These are phyloP conservation scores for Caenorhabditis sp. DNA, from an alignment of 2,888 invertebrate species.

Conservation along the genomic window DNA sequence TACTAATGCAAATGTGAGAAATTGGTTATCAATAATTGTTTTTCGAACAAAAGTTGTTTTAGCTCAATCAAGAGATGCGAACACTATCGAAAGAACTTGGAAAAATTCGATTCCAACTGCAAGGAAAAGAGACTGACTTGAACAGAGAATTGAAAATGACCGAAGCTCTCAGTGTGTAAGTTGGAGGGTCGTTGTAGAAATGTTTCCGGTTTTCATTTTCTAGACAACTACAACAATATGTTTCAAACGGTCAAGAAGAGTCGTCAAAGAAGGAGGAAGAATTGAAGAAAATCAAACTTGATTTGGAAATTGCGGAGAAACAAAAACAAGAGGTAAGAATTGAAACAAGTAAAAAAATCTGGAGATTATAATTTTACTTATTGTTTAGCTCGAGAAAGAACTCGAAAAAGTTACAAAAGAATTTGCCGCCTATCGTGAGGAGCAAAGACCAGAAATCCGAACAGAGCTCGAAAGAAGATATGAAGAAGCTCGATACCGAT, in stretches of 20 bases:
- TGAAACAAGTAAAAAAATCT: conserved; percentile 13
- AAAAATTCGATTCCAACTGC: conserved; percentile 42
- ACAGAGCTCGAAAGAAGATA: conserved; percentile 63
- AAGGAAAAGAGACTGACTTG: conserved; percentile 47
- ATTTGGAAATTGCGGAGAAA: conserved; percentile 30
- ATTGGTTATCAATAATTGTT: neutral
- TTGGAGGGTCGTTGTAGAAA: neutral
- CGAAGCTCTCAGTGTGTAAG: conserved; percentile 43
- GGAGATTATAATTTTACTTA: neutral
- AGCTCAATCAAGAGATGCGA: conserved; percentile 50
- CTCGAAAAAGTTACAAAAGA: conserved; percentile 31
- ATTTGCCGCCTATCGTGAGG: conserved; percentile 44
- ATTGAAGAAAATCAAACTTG: conserved; percentile 27
- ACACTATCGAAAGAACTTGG: conserved; percentile 49
- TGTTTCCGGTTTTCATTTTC: no score
- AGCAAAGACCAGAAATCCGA: conserved; percentile 57
- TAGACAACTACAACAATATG: conserved; percentile 44
- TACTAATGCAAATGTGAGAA: conserved; percentile 12
- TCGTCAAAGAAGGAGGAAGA: conserved; percentile 27
- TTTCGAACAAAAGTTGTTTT: conserved; percentile 12
- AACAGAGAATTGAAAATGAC: conserved; percentile 43
- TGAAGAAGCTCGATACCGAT: conserved; percentile 60
- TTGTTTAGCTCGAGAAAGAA: conserved; percentile 18
- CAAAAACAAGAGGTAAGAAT: conserved; percentile 19
- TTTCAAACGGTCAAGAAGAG: conserved; percentile 36